Evolutionary conservation across 2,797 vertebrate species (phyloP), one percentile per base, ranked within the genome.

Genomic region (Clarias platycephalus): DNA sequence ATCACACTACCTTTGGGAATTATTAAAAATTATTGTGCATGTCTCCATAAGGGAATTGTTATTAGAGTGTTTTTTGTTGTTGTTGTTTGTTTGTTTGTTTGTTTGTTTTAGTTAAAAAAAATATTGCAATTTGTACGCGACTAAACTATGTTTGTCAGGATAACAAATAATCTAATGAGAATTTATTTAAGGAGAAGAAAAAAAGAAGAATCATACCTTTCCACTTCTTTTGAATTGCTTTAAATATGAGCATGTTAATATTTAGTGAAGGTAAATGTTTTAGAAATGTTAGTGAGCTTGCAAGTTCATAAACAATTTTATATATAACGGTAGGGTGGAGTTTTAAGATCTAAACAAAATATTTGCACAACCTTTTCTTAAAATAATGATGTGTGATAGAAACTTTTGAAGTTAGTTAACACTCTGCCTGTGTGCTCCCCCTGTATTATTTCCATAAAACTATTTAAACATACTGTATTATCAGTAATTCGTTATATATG

Each of bases 291-390:
- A 64, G 10, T 40, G 80, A 63, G 66, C 26, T n/a, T 64, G 58
- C 10, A 28, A 84, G 44, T 68, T 83, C 20, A 66, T 72, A 44
- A 70, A 26, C 10, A 40, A 58, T 60, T 60, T 77, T 58, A 62
- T 78, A 62, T 60, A 40, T 70, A 68, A 53, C 26, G 24, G 78
- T 80, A 10, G 8, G 26, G 64, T 34, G 44, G 49, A 81, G n/a
- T 55, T 83, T 85, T 79, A 70, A 60, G 44, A 80, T 83, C 20
- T 67, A 60, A 78, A 62, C 53, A 57, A 89, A 84, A 86, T 77
- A 84, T 84, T 86, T 86, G 22, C 28, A 74, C 28, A 77, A 53
- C 40, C 53, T 74, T 87, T 77, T 87, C 60, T 81, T 78, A 70
- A 37, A 81, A 83, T 81, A 74, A 83, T 78, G 28, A 44, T 83